Conservation (phyloP, 2,888 invertebrate species). For the Drosophila pegasa region DNA sequence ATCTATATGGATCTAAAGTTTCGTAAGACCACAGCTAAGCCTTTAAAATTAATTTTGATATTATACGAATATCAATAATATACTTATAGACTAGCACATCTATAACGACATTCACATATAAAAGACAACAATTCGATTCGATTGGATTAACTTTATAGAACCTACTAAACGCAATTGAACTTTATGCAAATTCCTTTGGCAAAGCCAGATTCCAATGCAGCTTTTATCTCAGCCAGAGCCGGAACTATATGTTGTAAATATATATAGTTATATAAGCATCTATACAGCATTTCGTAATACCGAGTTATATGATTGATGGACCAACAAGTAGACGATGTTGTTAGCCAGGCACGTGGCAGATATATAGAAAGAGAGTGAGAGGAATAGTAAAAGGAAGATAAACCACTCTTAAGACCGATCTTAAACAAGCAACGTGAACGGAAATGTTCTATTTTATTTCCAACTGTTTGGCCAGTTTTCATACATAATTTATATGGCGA, state of each 20-base stretch:
- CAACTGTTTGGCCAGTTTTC: neutral
- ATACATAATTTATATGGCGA: slow-evolving; percentile 14
- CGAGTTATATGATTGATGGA: slow-evolving; percentile 41
- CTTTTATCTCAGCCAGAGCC: slow-evolving; percentile 11
- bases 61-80: neutral
- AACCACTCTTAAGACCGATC: neutral
- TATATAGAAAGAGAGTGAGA: neutral
- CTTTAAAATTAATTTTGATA: too few relatives aligned
- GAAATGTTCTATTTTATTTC: neutral
- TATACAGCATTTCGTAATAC: neutral
- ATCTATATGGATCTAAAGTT: too few relatives aligned
- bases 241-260: slow-evolving; percentile 30
- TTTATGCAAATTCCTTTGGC: slow-evolving; percentile 32
- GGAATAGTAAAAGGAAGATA: neutral
- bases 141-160: neutral
- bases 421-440: neutral
- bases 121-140: neutral
- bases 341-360: slow-evolving; percentile 1
- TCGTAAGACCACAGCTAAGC: too few relatives aligned
- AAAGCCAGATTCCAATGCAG: slow-evolving; percentile 32
- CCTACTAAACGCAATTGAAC: neutral
- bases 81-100: neutral
- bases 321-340: slow-evolving; percentile 10
- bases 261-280: neutral
- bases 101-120: neutral